Base-by-base conservation (phyloP, 2,113 vertebrate species). In the Progne subis region DNA sequence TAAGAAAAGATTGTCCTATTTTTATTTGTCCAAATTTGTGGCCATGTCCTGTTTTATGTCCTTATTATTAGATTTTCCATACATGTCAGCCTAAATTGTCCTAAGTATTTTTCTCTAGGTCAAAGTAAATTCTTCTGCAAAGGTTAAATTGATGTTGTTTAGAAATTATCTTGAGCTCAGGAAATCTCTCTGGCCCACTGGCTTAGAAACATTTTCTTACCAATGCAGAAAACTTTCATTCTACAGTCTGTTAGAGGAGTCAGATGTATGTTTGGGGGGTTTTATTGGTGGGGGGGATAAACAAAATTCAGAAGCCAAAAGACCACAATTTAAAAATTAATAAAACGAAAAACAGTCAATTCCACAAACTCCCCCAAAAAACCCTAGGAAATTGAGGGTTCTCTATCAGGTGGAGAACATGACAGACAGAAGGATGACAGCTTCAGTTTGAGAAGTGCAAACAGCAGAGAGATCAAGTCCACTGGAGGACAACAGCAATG, bases 1-100 rank as follows among this genome's bases (percentile, higher is more conserved):
- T 94, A 72, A 80, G 67, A 92, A 94, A 92, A 88, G 83, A 77
- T 9, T 69, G 86, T 49, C 56, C 64, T 88, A 81, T 77, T 94
- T 90, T 85, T 68, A 80, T 72, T 76, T 50, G 49, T 34, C 23
- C 20, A 76, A 60, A 85, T 86, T 82, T 90, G 41, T 60, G 47
- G 28, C 17, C 61, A 46, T 46, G 70, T 69, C 81, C 79, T 86
- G 34, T n/a, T 90, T 92, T 65, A 94, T 57, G 81, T 41, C 20
- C 11, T 67, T 76, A 72, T 82, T 77, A 82, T 85, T 85, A 82
- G 63, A 68, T 80, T 82, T 93, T 65, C 41, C 31, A 69, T 61
- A 61, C 15, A 41, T 79, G 26, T 41, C 71, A 93, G 46, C 59
- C 50, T 88, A 76, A 88, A 92, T 87, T 85, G 34, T 56, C 28